phyloP scores from a whole-genome alignment of 1,140 invertebrate species.

The Zaprionus ornatus region DNA sequence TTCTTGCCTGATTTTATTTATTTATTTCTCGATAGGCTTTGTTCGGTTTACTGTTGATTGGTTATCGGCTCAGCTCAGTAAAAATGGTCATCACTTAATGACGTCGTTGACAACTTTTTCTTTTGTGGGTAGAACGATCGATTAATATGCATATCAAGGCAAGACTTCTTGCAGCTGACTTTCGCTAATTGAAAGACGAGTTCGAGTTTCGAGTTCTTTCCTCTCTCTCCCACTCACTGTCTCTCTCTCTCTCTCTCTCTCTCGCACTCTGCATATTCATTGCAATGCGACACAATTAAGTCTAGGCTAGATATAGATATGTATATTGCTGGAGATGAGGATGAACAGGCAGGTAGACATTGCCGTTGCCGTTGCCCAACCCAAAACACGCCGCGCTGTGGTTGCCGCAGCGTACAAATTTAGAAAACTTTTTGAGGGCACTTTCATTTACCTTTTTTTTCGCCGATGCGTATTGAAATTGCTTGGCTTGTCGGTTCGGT shows the following conservation, averaged over 20 bases:
- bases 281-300: slow-evolving; percentile 78
- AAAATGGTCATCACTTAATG: slow-evolving; percentile 66
- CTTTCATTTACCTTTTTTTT: slow-evolving; percentile 81
- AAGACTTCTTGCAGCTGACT: slow-evolving; percentile 53
- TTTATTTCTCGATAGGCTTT: slow-evolving; percentile 60
- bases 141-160: slow-evolving; percentile 67
- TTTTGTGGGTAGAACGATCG: slow-evolving; percentile 72
- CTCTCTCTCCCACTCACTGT: not conserved
- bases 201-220: slow-evolving; percentile 51
- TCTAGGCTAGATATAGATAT: slow-evolving; percentile 32
- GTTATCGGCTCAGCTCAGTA: slow-evolving; percentile 46
- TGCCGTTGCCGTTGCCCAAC: slow-evolving; percentile 2
- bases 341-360: slow-evolving; percentile 16
- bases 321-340: slow-evolving; percentile 31
- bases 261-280: slow-evolving; percentile 49
- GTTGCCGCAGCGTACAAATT: slow-evolving; percentile 71
- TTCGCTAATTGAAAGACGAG: slow-evolving; percentile 76
- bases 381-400: no score
- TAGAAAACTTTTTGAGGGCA: slow-evolving; percentile 82
- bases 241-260: slow-evolving; percentile 12
- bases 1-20: slow-evolving; percentile 30
- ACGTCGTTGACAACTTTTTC: slow-evolving; percentile 70
- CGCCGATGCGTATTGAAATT: slow-evolving; percentile 76
- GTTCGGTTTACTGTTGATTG: slow-evolving; percentile 40
- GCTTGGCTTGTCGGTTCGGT: slow-evolving; percentile 61